Evolutionary conservation across 2,888 invertebrate genomes (phyloP).

Genomic region (Napeogenes sylphis): DNA sequence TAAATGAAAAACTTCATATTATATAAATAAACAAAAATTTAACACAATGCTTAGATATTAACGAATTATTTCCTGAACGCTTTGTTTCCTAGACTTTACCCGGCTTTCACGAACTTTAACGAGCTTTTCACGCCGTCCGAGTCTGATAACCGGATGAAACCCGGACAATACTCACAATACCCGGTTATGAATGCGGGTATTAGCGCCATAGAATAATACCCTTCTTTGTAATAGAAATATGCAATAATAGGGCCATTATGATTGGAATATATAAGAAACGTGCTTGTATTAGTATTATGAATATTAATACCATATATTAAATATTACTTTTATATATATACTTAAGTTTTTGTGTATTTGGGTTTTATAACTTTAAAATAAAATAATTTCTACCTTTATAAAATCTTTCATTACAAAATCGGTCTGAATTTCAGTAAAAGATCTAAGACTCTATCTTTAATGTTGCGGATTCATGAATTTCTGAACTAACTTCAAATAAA

Average conservation of each 20-base stretch:
- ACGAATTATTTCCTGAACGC: constrained; percentile 1
- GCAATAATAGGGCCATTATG: neutral
- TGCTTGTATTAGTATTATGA: no score
- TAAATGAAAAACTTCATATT: neutral
- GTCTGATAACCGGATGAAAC: constrained; percentile 28
- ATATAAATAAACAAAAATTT: neutral
- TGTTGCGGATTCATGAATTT: constrained; percentile 29
- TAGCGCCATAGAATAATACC: constrained; percentile 6
- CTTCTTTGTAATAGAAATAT: neutral
- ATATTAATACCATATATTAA: no score
- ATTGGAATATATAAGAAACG: no score
- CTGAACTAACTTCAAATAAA: constrained; percentile 28
- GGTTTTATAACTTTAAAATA: no score
- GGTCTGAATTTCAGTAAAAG: constrained; percentile 17
- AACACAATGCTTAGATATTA: neutral
- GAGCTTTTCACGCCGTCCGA: constrained; percentile 9
- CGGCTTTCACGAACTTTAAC: neutral
- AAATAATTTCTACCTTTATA: neutral
- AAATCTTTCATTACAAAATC: neutral
- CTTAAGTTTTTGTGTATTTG: no score
- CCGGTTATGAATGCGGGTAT: constrained; percentile 17
- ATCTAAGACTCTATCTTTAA: constrained; percentile 24
- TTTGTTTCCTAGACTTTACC: neutral
- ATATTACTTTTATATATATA: no score
- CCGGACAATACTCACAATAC: constrained; percentile 25